Conservation (phyloP, 2,888 invertebrate genomes). For the Cerastis leucographa region DNA sequence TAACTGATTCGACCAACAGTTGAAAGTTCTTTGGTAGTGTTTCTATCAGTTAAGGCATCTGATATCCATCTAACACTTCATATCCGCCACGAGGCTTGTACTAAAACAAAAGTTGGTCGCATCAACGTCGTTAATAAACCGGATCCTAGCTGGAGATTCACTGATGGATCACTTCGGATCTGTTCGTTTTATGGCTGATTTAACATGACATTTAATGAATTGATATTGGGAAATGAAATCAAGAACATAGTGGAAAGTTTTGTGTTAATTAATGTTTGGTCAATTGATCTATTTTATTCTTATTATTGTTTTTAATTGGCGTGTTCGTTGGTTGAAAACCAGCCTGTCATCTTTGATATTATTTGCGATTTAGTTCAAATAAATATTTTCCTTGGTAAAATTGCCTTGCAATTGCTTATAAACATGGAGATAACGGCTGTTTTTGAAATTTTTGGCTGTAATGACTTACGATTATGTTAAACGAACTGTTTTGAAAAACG, state of each 20-base stretch:
- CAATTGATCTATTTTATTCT: conserved; percentile 36
- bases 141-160: conserved; percentile 80
- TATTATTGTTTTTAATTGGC: conserved; percentile 23
- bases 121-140: conserved; percentile 82
- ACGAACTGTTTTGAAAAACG: not conserved
- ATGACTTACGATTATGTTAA: conserved; percentile 1
- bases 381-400: not conserved
- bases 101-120: conserved; percentile 84
- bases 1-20: fast-evolving
- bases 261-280: conserved; percentile 23
- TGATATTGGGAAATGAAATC: conserved; percentile 55
- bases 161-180: conserved; percentile 75
- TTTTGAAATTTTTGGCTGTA: not conserved
- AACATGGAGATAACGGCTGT: not conserved
- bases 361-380: not conserved
- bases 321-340: not conserved
- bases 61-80: conserved; percentile 64
- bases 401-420: not conserved
- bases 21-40: not conserved
- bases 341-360: not conserved
- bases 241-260: conserved; percentile 48
- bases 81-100: conserved; percentile 78
- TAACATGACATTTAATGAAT: conserved; percentile 60
- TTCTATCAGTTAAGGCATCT: conserved; percentile 52
- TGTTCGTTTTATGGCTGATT: conserved; percentile 60